Conservation (phyloP, 1,140 invertebrate genomes). For the Drosophila pectinifera region DNA sequence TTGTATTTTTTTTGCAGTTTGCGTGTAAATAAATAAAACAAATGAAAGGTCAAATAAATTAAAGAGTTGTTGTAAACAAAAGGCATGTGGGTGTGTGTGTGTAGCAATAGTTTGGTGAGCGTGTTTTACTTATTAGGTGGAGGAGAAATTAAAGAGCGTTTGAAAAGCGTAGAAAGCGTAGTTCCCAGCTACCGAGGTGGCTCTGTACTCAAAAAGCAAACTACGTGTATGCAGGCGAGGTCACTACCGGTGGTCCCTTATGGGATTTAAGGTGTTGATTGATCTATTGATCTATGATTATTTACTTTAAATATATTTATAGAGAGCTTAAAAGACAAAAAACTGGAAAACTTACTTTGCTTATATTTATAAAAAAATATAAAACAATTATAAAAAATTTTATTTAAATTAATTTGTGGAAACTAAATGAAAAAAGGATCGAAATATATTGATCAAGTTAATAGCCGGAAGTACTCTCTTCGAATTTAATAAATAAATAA, state of each 20-base stretch:
- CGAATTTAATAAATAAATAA: neutral
- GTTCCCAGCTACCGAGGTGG: slow-evolving; percentile 23
- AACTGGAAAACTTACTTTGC: too few relatives aligned
- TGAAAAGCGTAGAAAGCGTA: slow-evolving; percentile 30
- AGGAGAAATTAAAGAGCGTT: slow-evolving; percentile 33
- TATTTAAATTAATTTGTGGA: too few relatives aligned
- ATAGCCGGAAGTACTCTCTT: too few relatives aligned
- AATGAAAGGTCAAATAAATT: slow-evolving; percentile 74
- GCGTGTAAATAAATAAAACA: slow-evolving; percentile 80
- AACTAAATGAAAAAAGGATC: too few relatives aligned
- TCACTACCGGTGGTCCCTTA: neutral
- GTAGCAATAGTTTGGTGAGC: slow-evolving; percentile 5
- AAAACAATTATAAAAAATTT: too few relatives aligned
- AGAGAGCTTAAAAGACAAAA: neutral
- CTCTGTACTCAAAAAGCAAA: slow-evolving; percentile 28
- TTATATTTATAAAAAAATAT: too few relatives aligned
- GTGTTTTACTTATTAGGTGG: neutral
- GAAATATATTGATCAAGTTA: too few relatives aligned
- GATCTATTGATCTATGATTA: too few relatives aligned
- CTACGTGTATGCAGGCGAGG: slow-evolving; percentile 26
- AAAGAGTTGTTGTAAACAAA: slow-evolving; percentile 41
- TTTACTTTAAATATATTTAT: too few relatives aligned
- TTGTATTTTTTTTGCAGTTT: slow-evolving; percentile 49
- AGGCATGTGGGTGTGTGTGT: slow-evolving; percentile 11
- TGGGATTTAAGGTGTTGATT: neutral